A percentile compares a stretch with the other conserved stretches of the same genome.
These are phyloP conservation scores for Drosophila jambulina DNA, from an alignment of 1,140 invertebrate genomes.

Conservation along the genomic window DNA sequence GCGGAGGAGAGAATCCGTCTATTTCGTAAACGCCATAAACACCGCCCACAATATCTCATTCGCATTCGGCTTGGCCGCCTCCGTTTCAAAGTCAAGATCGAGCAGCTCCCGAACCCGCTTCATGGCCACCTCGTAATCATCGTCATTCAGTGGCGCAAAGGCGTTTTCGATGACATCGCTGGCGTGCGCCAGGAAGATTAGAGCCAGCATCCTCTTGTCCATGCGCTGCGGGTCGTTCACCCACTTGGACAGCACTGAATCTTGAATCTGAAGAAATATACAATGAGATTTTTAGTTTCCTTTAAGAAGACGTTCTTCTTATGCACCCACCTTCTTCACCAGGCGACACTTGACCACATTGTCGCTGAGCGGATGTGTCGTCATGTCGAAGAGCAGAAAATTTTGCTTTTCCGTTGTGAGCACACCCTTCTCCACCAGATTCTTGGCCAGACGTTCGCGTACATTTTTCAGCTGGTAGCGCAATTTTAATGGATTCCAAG, in stretches of 20 bases:
- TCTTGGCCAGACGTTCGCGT: constrained; percentile 99
- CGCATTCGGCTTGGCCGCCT: constrained; percentile 93
- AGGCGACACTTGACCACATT: constrained; percentile 97
- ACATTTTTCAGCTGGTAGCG: constrained; percentile 99
- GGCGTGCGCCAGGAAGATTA: constrained; percentile 98
- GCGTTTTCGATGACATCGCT: constrained; percentile 99
- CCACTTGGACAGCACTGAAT: constrained; percentile 97
- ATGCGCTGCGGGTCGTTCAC: constrained; percentile 99
- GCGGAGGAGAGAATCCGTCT: constrained; percentile 70
- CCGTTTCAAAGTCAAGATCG: constrained; percentile 98
- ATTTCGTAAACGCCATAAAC: constrained; percentile 99
- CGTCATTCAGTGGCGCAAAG: constrained; percentile 99
- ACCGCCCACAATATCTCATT: constrained; percentile 99
- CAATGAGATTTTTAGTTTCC: neutral
- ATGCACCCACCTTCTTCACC: constrained; percentile 94
- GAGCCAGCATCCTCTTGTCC: constrained; percentile 96
- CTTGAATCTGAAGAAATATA: constrained; percentile 92
- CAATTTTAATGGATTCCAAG: constrained; percentile 99
- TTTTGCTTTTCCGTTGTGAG: constrained; percentile 99
- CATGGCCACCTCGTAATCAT: constrained; percentile 99
- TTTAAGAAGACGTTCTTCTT: neutral
- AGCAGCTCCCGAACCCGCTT: constrained; percentile 97
- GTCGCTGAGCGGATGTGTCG: constrained; percentile 99
- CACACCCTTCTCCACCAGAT: constrained; percentile 99
- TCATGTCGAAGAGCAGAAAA: constrained; percentile 99